Evolutionary conservation across 2,888 invertebrate genomes (phyloP).

Genomic region (Drosophila hawaiiensis): DNA sequence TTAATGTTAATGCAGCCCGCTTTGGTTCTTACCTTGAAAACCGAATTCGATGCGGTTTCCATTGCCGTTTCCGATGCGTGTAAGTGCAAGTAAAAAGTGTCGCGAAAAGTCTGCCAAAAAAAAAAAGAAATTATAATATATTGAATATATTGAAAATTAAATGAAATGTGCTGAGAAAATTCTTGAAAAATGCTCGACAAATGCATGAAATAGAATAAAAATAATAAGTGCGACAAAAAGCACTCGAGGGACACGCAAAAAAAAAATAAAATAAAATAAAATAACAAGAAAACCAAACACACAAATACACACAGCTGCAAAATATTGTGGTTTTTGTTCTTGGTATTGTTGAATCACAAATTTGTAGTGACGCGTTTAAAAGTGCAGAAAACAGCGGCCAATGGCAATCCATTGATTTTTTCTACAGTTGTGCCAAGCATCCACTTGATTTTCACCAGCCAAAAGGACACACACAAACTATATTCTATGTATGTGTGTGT

Average conservation of each 20-base stretch:
- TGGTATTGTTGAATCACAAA: slow-evolving; percentile 46
- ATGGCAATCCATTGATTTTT: slow-evolving; percentile 76
- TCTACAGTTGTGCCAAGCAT: slow-evolving; percentile 5
- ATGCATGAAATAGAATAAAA: slow-evolving; percentile 27
- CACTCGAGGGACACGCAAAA: slow-evolving; percentile 12
- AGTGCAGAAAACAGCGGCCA: slow-evolving; percentile 77
- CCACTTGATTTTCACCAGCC: slow-evolving; percentile 20
- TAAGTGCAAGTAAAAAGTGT: slow-evolving; percentile 52
- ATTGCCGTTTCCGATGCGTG: slow-evolving; percentile 46
- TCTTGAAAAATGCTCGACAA: slow-evolving; percentile 32
- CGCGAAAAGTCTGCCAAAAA: slow-evolving; percentile 20
- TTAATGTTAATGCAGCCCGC: slow-evolving; percentile 29
- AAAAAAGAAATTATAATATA: neutral
- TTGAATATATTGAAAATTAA: slow-evolving; percentile 3
- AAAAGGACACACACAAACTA: slow-evolving; percentile 25
- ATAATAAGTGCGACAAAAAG: slow-evolving; percentile 71
- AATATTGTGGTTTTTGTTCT: slow-evolving; percentile 5
- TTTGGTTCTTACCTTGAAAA: slow-evolving; percentile 49
- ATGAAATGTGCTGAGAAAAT: slow-evolving; percentile 17
- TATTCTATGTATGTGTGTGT: slow-evolving; percentile 1
- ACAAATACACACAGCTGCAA: slow-evolving; percentile 11
- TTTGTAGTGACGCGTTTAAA: slow-evolving; percentile 72
- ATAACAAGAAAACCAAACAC: slow-evolving; percentile 12
- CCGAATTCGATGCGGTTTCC: slow-evolving; percentile 30
- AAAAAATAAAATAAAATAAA: slow-evolving; percentile 5